phyloP scores from a whole-genome alignment of 1,140 invertebrate genomes.

The Aphis gossypii region DNA sequence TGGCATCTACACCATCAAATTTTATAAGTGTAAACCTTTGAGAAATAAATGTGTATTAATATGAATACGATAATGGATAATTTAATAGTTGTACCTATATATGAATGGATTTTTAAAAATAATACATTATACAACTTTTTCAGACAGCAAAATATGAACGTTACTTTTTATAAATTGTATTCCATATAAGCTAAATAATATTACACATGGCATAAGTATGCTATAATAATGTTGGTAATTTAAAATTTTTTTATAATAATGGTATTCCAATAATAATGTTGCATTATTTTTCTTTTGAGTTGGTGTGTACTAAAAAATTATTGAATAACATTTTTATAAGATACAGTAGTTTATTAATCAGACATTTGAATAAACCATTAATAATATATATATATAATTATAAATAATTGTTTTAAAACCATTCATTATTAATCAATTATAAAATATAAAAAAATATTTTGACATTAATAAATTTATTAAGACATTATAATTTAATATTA shows the following conservation, averaged over 20 bases:
- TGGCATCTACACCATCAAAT: too few species aligned
- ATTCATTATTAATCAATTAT: neutral
- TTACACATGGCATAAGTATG: neutral
- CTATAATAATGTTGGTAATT: neutral
- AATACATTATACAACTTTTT: too few species aligned
- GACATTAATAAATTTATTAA: neutral
- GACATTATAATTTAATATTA: neutral
- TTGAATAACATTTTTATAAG: too few species aligned
- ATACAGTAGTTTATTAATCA: neutral
- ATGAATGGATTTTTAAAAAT: too few species aligned
- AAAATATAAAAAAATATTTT: conserved; percentile 14
- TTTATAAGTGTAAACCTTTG: too few species aligned
- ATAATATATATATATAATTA: neutral
- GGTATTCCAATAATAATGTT: neutral
- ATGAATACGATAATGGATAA: too few species aligned
- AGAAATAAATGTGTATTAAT: too few species aligned
- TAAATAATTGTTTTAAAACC: neutral
- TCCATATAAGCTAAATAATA: neutral
- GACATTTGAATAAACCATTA: neutral
- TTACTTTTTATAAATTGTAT: too few species aligned
- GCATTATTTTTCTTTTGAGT: neutral
- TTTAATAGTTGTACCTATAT: too few species aligned
- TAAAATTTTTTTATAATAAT: too few species aligned
- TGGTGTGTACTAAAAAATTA: too few species aligned
- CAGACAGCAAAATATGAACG: too few species aligned